Percentiles rank a stretch among this genome's conserved stretches.
Conservation (phyloP, 2,797 vertebrate genomes). For the Muscicapa striata region DNA sequence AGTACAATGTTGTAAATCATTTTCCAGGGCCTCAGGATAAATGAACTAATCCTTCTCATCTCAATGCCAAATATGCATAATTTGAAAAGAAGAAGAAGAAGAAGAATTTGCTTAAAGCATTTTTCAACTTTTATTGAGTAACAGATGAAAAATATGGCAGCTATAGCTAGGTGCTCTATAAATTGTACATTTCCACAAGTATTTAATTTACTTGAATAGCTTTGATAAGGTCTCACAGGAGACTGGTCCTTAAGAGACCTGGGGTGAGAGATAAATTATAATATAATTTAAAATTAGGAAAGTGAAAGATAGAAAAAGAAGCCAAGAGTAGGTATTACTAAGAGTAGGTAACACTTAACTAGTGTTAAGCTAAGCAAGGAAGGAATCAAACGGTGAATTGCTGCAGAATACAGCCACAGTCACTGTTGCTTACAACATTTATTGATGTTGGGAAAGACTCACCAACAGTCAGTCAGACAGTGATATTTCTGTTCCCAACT, state of each 20-base stretch:
- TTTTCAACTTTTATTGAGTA: background rate
- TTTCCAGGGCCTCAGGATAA: background rate
- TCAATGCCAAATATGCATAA: background rate
- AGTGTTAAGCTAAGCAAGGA: background rate
- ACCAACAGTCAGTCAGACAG: too few species aligned
- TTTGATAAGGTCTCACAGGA: background rate
- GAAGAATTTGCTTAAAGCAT: background rate
- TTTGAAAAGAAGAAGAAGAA: background rate
- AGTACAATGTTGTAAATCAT: background rate
- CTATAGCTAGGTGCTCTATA: background rate
- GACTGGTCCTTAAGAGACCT: background rate
- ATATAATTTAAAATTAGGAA: background rate
- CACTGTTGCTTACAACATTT: background rate
- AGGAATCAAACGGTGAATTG: background rate
- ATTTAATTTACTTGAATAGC: background rate
- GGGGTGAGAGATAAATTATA: background rate
- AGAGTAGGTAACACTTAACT: too few species aligned
- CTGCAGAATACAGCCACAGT: background rate
- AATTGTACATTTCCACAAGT: background rate
- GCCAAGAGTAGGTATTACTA: background rate
- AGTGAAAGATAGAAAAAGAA: background rate
- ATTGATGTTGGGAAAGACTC: background rate
- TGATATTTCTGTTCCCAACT: background rate
- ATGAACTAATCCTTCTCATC: slow-evolving; percentile 1
- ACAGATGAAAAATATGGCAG: background rate